Percentiles rank a stretch among this genome's conserved stretches.
These are phyloP conservation scores for Antennarius striatus DNA, from an alignment of 2,113 vertebrate genomes.

Conservation along the genomic window DNA sequence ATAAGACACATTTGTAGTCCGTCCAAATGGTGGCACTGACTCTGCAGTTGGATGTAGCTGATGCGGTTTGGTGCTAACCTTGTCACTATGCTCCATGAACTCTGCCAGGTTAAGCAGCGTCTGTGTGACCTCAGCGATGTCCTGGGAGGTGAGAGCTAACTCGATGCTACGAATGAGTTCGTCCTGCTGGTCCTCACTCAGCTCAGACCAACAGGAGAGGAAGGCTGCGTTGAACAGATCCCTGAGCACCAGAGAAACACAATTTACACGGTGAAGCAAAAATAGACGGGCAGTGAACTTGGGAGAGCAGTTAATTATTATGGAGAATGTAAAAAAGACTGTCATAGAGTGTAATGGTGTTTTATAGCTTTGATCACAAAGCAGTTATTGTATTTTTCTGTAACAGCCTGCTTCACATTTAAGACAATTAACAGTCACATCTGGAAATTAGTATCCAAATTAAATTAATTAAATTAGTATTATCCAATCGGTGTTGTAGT, in stretches of 20 bases:
- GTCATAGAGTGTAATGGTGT: not conserved
- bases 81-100: slow-evolving; percentile 99
- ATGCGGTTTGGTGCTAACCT: slow-evolving; percentile 77
- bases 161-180: slow-evolving; percentile 98
- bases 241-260: slow-evolving; percentile 68
- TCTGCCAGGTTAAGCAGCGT: slow-evolving; percentile 96
- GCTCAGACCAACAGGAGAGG: slow-evolving; percentile 97
- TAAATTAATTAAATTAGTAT: too few species aligned
- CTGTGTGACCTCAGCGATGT: slow-evolving; percentile 98
- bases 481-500: not conserved
- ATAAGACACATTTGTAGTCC: too few species aligned
- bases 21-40: too few species aligned
- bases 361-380: not conserved
- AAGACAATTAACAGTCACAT: slow-evolving; percentile 2
- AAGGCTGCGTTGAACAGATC: slow-evolving; percentile 98
- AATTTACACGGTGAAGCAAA: not conserved
- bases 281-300: not conserved
- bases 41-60: not conserved
- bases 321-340: not conserved
- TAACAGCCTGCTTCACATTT: slow-evolving; percentile 25
- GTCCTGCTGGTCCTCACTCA: slow-evolving; percentile 97
- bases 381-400: not conserved
- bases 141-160: slow-evolving; percentile 94
- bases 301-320: not conserved
- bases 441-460: slow-evolving; percentile 12